These are phyloP conservation scores for Drosophila punjabiensis DNA, from an alignment of 1,140 invertebrate genomes.

Conservation along the genomic window DNA sequence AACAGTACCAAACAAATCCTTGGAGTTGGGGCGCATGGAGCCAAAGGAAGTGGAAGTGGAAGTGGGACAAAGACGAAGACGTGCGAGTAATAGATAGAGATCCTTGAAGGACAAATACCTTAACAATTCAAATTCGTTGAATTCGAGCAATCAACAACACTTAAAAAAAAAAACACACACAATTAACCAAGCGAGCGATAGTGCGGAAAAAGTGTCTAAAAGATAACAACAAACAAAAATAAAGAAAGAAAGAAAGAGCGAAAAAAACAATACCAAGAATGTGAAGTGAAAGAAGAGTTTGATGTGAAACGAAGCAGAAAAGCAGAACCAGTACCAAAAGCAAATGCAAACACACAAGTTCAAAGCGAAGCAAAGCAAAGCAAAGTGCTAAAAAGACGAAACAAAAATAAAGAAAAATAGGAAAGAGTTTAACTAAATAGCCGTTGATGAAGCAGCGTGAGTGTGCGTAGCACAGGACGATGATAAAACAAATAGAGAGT, in stretches of 20 bases:
- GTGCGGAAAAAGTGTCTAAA: constrained; percentile 20
- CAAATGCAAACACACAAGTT: constrained; percentile 28
- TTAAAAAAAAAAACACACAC: constrained; percentile 12
- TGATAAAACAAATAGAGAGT: constrained; percentile 22
- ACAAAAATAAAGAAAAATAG: constrained; percentile 22
- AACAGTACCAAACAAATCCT: constrained; percentile 40
- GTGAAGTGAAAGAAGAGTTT: constrained; percentile 37
- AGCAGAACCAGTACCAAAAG: constrained; percentile 23
- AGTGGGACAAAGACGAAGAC: constrained; percentile 14
- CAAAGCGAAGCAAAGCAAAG: constrained; percentile 39
- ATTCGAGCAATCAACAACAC: constrained; percentile 23
- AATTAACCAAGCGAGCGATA: constrained; percentile 30
- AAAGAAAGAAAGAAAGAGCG: not conserved
- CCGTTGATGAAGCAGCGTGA: constrained; percentile 6
- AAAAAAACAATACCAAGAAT: constrained; percentile 33
- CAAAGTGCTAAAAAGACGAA: constrained; percentile 35
- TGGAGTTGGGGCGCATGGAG: constrained; percentile 70
- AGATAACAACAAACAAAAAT: not conserved
- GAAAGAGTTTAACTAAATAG: constrained; percentile 13
- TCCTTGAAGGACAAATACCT: constrained; percentile 16
- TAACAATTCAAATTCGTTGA: constrained; percentile 31
- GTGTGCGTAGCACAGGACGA: constrained; percentile 31
- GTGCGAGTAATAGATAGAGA: constrained; percentile 12
- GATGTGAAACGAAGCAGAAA: constrained; percentile 7
- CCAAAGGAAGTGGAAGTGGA: constrained; percentile 10